phyloP scores from a whole-genome alignment of 2,797 vertebrate species.

The Protosalanx chinensis region DNA sequence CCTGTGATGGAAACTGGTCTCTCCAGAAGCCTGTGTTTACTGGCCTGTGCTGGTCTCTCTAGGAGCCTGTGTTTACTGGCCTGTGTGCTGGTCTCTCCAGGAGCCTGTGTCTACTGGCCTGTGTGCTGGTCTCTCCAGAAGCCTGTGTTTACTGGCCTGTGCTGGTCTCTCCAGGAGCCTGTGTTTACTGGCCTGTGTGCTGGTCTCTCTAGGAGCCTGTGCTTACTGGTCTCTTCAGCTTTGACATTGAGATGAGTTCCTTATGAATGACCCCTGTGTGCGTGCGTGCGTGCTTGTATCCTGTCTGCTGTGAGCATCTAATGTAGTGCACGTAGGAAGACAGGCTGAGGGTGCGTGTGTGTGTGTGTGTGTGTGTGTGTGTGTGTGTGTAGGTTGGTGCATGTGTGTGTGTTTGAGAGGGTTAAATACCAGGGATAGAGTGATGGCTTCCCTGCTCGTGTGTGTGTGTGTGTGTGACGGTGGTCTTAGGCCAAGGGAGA shows the following conservation, averaged over 20 bases:
- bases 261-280: constrained; percentile 23
- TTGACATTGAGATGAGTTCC: constrained; percentile 34
- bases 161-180: background rate
- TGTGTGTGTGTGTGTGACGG: constrained; percentile 24
- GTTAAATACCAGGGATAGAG: constrained; percentile 11
- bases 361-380: constrained; percentile 23
- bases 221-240: constrained; percentile 17
- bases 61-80: no score
- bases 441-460: constrained; percentile 23
- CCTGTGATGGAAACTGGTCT: constrained; percentile 26
- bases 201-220: background rate
- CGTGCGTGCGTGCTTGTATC: background rate
- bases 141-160: no score
- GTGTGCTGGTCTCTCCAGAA: no score
- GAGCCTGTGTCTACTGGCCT: no score
- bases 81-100: no score
- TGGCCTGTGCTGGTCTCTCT: no score
- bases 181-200: background rate
- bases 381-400: constrained; percentile 21
- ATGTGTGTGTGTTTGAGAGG: constrained; percentile 15
- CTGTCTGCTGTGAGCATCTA: background rate
- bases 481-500: constrained; percentile 44
- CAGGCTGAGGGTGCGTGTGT: background rate
- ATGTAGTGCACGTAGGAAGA: constrained; percentile 14
- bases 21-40: no score